Evolutionary conservation across 2,113 vertebrate genomes (phyloP).

Genomic region (Nestor notabilis): DNA sequence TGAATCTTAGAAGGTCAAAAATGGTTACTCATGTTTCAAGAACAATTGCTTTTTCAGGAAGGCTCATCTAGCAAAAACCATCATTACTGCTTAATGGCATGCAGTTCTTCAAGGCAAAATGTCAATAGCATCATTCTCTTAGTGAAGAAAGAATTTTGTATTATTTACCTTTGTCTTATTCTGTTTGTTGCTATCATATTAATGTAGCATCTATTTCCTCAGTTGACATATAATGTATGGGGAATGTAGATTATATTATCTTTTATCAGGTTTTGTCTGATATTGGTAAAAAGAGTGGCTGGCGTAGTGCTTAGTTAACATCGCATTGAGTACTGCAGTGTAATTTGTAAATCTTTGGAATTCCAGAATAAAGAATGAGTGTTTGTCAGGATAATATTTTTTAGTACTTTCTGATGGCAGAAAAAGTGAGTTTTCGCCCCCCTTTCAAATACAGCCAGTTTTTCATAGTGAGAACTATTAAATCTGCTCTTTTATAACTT

Average conservation of each 20-base stretch:
- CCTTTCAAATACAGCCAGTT: background rate
- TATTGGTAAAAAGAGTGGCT: background rate
- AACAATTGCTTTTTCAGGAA: background rate
- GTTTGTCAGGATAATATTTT: background rate
- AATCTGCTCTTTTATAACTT: background rate
- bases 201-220: background rate
- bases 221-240: background rate
- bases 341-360: background rate
- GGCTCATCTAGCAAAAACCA: background rate
- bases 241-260: background rate
- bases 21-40: background rate
- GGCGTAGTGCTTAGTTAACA: background rate
- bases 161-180: background rate
- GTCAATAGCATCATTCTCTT: background rate
- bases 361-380: background rate
- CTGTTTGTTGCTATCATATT: background rate
- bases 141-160: background rate
- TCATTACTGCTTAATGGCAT: background rate
- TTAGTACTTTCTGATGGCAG: background rate
- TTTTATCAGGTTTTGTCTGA: background rate
- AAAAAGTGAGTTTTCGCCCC: background rate
- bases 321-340: background rate
- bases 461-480: background rate
- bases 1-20: background rate
- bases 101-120: background rate